Evolutionary conservation across 2,888 invertebrate genomes (phyloP).

Genomic region (Thymelicus lineola): DNA sequence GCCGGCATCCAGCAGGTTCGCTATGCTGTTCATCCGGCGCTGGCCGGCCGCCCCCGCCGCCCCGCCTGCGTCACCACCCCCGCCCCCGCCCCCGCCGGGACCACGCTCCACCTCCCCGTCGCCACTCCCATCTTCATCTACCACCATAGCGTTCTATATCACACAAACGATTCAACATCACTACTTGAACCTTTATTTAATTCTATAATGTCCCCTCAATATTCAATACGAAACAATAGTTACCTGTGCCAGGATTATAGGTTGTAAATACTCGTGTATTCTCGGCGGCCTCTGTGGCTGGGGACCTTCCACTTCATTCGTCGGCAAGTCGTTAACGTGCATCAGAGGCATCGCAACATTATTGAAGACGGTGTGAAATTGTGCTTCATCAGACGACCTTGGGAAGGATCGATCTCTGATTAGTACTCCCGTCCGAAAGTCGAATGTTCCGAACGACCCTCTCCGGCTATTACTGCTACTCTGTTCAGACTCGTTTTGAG

Average conservation of each 20-base stretch:
- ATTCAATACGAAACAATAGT: not conserved
- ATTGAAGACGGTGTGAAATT: conserved; percentile 65
- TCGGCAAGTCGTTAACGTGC: conserved; percentile 85
- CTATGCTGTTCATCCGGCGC: conserved; percentile 67
- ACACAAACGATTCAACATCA: conserved; percentile 7
- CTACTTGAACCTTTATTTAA: too few relatives aligned
- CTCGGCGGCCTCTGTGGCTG: conserved; percentile 65
- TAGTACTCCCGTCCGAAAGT: conserved; percentile 56
- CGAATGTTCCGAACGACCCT: conserved; percentile 48
- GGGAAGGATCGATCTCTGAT: conserved; percentile 50
- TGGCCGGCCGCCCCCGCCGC: conserved; percentile 56
- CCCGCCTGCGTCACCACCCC: conserved; percentile 43
- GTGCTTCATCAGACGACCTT: conserved; percentile 52
- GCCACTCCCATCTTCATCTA: conserved; percentile 72
- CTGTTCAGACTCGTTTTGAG: conserved; percentile 50
- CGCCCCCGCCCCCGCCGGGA: conserved; percentile 41
- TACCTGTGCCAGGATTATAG: conserved; percentile 81
- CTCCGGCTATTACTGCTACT: conserved; percentile 40
- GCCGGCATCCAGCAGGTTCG: conserved; percentile 71
- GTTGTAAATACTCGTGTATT: conserved; percentile 77
- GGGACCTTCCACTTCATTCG: conserved; percentile 54
- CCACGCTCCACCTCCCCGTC: conserved; percentile 41
- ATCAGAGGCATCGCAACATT: conserved; percentile 82
- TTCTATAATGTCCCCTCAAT: not conserved
- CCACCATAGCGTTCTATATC: conserved; percentile 73